Evolutionary conservation across 2,888 invertebrate species (phyloP).

Genomic region (Blastobasis adustella): DNA sequence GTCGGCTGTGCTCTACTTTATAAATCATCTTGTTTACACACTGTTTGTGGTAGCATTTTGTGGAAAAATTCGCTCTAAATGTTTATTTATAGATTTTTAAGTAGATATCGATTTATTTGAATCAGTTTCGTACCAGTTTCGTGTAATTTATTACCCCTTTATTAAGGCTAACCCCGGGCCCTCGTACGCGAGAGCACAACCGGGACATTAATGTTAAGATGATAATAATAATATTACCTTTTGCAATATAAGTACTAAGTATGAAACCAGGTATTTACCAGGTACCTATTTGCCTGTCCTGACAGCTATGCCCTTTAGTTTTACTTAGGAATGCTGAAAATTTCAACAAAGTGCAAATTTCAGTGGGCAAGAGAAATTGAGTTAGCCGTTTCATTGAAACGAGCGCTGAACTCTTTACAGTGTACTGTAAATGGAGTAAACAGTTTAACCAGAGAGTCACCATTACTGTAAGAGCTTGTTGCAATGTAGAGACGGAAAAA

Average conservation of each 20-base stretch:
- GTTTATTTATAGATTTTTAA: not conserved
- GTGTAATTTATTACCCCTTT: too few species aligned
- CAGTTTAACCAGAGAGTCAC: constrained; percentile 1
- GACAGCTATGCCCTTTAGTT: too few species aligned
- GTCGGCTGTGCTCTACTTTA: constrained; percentile 28
- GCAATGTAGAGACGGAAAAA: constrained; percentile 5
- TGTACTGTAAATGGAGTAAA: constrained; percentile 6
- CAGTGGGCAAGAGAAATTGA: not conserved
- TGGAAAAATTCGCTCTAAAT: not conserved
- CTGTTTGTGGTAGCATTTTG: not conserved
- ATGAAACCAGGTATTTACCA: too few species aligned
- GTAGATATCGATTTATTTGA: too few species aligned
- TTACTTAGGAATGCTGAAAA: too few species aligned
- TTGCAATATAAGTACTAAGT: too few species aligned
- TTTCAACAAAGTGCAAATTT: not conserved
- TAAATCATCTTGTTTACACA: constrained; percentile 26
- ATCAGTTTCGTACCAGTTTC: too few species aligned
- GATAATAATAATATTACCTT: too few species aligned
- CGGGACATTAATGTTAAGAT: too few species aligned
- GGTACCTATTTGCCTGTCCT: too few species aligned
- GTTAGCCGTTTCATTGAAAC: not conserved
- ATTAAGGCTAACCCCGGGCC: too few species aligned
- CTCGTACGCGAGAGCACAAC: too few species aligned
- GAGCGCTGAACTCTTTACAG: not conserved
- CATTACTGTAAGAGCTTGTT: constrained; percentile 3